Percentiles rank a stretch among this genome's conserved stretches.
Evolutionary conservation across 2,113 vertebrate genomes (phyloP).

Genomic region (Pachyramphus minor): DNA sequence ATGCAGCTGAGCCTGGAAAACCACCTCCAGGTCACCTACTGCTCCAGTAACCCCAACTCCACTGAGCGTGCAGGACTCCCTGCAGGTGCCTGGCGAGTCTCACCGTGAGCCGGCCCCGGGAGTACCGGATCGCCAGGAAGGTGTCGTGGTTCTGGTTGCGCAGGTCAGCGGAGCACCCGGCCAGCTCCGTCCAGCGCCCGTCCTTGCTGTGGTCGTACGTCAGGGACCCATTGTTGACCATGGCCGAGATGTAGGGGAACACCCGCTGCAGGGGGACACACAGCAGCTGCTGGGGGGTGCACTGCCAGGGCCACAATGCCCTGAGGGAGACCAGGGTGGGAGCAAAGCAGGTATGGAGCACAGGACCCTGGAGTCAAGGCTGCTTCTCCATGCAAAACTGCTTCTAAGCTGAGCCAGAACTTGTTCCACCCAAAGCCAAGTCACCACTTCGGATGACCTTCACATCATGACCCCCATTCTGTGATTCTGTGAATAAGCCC

Average conservation of each 20-base stretch:
- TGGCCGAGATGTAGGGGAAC: conserved; percentile 94
- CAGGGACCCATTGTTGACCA: conserved; percentile 96
- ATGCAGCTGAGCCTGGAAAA: not conserved
- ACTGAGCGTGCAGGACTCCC: rapidly evolving
- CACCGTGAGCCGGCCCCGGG: conserved; percentile 92
- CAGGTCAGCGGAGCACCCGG: conserved; percentile 90
- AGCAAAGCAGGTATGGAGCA: rapidly evolving
- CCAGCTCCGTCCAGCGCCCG: conserved; percentile 87
- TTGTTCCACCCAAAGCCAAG: not conserved
- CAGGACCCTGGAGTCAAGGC: not conserved
- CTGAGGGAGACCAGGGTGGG: not conserved
- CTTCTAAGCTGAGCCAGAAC: not conserved
- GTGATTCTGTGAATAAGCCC: not conserved
- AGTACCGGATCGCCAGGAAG: conserved; percentile 95
- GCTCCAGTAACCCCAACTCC: not conserved
- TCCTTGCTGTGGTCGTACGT: conserved; percentile 94
- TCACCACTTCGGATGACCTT: not conserved
- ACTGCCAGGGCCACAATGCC: not conserved
- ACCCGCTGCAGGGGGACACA: conserved; percentile 76
- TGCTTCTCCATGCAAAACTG: not conserved
- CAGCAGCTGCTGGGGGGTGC: not conserved
- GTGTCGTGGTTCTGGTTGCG: conserved; percentile 93
- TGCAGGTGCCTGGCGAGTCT: not conserved
- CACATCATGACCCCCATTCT: not conserved
- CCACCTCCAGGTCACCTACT: not conserved